Percentiles rank a stretch among this genome's conserved stretches.
Evolutionary conservation across 2,113 vertebrate species (phyloP).

Genomic region (Gambusia affinis): DNA sequence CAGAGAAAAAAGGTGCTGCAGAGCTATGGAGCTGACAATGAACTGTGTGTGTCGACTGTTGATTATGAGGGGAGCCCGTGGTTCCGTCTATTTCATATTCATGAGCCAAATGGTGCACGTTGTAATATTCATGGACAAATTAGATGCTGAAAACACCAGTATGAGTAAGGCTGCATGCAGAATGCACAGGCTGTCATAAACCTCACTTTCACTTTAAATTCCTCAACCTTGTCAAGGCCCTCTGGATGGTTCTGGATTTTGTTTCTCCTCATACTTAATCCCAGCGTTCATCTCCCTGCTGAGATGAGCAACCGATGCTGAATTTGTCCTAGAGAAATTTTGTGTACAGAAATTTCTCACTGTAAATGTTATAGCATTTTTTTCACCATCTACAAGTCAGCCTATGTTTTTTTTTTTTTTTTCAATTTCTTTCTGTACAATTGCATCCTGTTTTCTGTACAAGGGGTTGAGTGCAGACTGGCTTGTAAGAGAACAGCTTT

Average conservation of each 20-base stretch:
- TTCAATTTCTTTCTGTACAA: not conserved
- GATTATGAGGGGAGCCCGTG: constrained; percentile 67
- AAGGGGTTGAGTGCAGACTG: constrained; percentile 39
- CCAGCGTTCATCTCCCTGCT: constrained; percentile 7
- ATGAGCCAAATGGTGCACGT: constrained; percentile 77
- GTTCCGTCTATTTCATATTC: constrained; percentile 75
- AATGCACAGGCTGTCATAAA: constrained; percentile 39
- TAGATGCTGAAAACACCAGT: constrained; percentile 69
- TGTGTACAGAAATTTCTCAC: not conserved
- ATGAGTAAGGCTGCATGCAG: constrained; percentile 39
- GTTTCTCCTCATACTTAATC: constrained; percentile 23
- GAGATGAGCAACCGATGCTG: constrained; percentile 7
- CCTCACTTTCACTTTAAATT: constrained; percentile 35
- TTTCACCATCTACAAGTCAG: constrained; percentile 1
- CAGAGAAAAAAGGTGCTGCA: constrained; percentile 56
- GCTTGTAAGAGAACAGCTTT: constrained; percentile 62
- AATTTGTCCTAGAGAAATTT: constrained; percentile 8
- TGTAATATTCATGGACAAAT: constrained; percentile 78
- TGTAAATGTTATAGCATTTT: constrained; percentile 8
- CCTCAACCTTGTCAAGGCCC: constrained; percentile 12
- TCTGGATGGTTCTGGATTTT: constrained; percentile 2
- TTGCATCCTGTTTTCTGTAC: constrained; percentile 50
- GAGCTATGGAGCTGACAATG: constrained; percentile 45
- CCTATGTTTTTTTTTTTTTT: not conserved
- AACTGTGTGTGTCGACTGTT: constrained; percentile 68